Evolutionary conservation across 1,140 invertebrate genomes (phyloP).

Genomic region (Cotesia chilonis): DNA sequence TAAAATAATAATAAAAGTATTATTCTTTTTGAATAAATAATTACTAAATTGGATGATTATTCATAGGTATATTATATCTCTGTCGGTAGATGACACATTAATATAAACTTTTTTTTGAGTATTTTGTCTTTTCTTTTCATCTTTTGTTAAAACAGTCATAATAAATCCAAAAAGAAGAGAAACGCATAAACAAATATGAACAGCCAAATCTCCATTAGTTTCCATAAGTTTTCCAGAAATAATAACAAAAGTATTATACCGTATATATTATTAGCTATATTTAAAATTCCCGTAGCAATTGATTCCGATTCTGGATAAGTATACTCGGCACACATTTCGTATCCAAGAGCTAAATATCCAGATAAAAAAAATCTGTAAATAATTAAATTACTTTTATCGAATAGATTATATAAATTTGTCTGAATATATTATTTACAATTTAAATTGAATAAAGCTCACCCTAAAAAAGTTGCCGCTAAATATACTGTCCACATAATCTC

Average conservation of each 20-base stretch:
- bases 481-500: conserved; percentile 71
- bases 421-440: no score
- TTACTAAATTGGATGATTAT: no score
- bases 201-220: conserved; percentile 48
- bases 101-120: conserved; percentile 41
- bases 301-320: conserved; percentile 78
- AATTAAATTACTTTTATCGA: not conserved
- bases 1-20: no score
- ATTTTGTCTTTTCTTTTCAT: conserved; percentile 68
- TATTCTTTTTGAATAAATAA: no score
- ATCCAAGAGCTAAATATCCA: conserved; percentile 77
- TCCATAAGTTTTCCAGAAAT: conserved; percentile 50
- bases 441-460: conserved; percentile 54
- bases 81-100: no score
- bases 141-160: conserved; percentile 67
- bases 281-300: conserved; percentile 73
- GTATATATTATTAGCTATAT: conserved; percentile 72
- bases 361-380: conserved; percentile 75
- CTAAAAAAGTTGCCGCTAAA: conserved; percentile 68
- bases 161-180: conserved; percentile 65
- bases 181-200: conserved; percentile 59
- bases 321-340: conserved; percentile 79
- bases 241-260: conserved; percentile 70
- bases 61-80: no score
- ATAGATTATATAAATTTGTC: no score